phyloP scores from a whole-genome alignment of 37 sponge, comb jelly and placozoan species.

The Petrosia ficiformis region DNA sequence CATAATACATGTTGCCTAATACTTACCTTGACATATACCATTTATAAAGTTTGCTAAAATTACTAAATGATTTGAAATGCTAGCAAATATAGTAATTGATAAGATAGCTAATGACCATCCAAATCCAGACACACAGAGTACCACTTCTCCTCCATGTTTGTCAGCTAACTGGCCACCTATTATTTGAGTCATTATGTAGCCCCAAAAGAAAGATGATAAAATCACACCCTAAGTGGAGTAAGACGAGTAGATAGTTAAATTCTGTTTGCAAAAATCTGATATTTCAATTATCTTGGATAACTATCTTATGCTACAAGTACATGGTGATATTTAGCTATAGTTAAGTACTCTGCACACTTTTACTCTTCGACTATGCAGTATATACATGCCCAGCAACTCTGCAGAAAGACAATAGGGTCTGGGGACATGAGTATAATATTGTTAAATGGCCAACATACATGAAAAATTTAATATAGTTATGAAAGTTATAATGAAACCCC shows the following conservation, averaged over 20 bases:
- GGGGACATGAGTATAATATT: too few species aligned
- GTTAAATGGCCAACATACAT: too few species aligned
- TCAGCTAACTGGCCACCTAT: slow-evolving; percentile 19
- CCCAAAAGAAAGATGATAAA: slow-evolving; percentile 46
- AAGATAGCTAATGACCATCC: slow-evolving; percentile 35
- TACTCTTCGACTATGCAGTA: too few species aligned
- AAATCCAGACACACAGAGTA: slow-evolving; percentile 24
- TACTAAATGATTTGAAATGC: slow-evolving; percentile 1
- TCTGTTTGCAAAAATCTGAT: neutral
- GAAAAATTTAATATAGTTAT: too few species aligned
- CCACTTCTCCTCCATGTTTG: slow-evolving; percentile 30
- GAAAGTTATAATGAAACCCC: too few species aligned
- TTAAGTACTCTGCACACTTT: too few species aligned
- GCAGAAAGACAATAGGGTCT: too few species aligned
- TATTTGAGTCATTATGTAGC: slow-evolving; percentile 29
- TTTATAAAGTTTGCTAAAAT: slow-evolving; percentile 19
- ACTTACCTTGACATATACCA: slow-evolving; percentile 47
- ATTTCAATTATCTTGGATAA: neutral
- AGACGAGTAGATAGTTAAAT: neutral
- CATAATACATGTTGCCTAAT: too few species aligned
- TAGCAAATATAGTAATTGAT: neutral
- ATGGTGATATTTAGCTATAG: too few species aligned
- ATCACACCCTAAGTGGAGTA: slow-evolving; percentile 20
- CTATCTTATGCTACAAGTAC: neutral
- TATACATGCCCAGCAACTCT: too few species aligned